These are phyloP conservation scores for Oncopeltus fasciatus DNA, from an alignment of 1,140 invertebrate species.

Conservation along the genomic window DNA sequence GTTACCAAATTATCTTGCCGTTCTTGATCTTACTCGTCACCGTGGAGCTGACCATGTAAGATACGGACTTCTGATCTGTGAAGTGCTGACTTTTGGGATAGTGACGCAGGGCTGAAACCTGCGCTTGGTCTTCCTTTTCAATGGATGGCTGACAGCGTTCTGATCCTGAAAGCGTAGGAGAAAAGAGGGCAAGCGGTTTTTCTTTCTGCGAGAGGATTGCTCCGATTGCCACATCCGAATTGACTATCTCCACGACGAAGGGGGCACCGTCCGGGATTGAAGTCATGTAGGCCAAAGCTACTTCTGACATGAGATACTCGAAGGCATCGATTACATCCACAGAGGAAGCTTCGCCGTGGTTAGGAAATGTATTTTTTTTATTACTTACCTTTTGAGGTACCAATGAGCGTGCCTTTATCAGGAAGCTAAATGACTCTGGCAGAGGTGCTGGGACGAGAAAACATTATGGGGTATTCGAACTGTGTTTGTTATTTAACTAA, in stretches of 20 bases:
- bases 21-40: background rate
- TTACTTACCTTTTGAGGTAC: too few species aligned
- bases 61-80: background rate
- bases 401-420: too few species aligned
- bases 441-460: too few species aligned
- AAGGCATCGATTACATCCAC: too few species aligned
- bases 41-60: background rate
- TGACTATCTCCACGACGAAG: background rate
- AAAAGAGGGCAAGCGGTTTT: background rate
- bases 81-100: background rate
- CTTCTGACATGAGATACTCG: too few species aligned
- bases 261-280: too few species aligned
- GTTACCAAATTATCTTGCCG: background rate
- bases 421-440: too few species aligned
- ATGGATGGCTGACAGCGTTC: background rate
- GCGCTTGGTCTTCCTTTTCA: background rate
- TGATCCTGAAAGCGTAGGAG: background rate
- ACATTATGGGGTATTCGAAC: too few species aligned
- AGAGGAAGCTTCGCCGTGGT: too few species aligned
- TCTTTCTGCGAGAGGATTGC: background rate
- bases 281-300: too few species aligned
- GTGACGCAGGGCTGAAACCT: background rate
- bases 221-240: background rate
- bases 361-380: too few species aligned
- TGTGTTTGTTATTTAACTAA: too few species aligned